Evolutionary conservation across 1,140 invertebrate genomes (phyloP).

Genomic region (Leptopilina clavipes): DNA sequence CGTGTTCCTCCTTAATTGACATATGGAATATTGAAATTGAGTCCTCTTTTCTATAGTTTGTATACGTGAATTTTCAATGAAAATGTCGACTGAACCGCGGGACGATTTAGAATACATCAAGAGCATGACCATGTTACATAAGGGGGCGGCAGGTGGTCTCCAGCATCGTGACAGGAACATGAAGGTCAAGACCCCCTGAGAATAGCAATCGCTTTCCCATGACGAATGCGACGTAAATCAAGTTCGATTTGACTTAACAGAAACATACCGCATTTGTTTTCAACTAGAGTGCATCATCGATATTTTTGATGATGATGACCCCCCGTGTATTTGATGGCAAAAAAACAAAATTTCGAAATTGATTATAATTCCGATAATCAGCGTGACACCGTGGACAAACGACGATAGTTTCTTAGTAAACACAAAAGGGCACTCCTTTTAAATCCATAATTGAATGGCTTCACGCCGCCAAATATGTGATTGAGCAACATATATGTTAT

Average conservation of each 20-base stretch:
- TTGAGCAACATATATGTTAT: conserved; percentile 8
- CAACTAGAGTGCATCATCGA: neutral
- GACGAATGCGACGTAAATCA: conserved; percentile 25
- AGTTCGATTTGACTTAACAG: neutral
- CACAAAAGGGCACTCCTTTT: conserved; percentile 14
- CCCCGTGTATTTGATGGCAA: conserved; percentile 6
- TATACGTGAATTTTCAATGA: neutral
- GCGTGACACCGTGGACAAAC: neutral
- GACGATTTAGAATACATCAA: conserved; percentile 2
- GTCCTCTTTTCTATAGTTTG: too few relatives aligned
- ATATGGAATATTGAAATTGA: neutral
- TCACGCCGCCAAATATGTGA: conserved; percentile 10
- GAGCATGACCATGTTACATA: conserved; percentile 22
- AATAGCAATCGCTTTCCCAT: conserved; percentile 29
- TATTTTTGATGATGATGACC: too few relatives aligned
- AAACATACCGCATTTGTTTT: conserved; percentile 2
- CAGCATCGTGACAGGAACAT: neutral
- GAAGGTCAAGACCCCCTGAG: conserved; percentile 30
- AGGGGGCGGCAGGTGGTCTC: conserved; percentile 11
- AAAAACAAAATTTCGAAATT: neutral
- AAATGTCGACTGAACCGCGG: neutral
- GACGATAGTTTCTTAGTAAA: conserved; percentile 9
- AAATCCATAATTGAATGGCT: conserved; percentile 20
- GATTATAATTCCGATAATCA: conserved; percentile 13
- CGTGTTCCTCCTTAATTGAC: too few relatives aligned